A percentile compares a stretch with the other conserved stretches of the same genome.
Evolutionary conservation across 1,140 invertebrate genomes (phyloP).

Genomic region (Drosophila orosa): DNA sequence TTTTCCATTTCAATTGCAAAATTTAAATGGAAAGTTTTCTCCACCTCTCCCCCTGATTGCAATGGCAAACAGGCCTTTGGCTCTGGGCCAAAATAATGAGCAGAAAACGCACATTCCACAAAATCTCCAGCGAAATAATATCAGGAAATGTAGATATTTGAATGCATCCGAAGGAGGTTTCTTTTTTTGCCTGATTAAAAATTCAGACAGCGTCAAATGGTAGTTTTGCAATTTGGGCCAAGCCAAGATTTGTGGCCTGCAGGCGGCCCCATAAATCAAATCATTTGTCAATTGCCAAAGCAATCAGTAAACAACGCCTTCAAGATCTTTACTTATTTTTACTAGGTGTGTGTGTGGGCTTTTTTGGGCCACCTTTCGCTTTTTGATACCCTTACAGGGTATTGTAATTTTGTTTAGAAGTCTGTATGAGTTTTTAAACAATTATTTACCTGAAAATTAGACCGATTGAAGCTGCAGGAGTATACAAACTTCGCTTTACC

Average conservation of each 20-base stretch:
- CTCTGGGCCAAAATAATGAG: constrained; percentile 57
- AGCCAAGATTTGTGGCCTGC: constrained; percentile 63
- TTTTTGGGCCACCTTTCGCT: constrained; percentile 33
- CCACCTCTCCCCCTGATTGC: constrained; percentile 5
- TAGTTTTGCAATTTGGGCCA: constrained; percentile 71
- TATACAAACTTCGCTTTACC: neutral
- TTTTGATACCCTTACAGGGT: neutral
- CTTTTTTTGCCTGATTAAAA: constrained; percentile 55
- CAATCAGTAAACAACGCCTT: constrained; percentile 38
- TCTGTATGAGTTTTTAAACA: no score
- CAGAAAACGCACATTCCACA: constrained; percentile 11
- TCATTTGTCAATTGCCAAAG: constrained; percentile 39
- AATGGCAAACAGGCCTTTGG: constrained; percentile 50
- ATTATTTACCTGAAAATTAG: no score
- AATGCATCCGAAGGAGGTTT: constrained; percentile 22
- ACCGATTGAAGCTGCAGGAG: neutral
- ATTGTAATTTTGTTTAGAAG: neutral
- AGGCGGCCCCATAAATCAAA: constrained; percentile 51
- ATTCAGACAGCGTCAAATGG: constrained; percentile 61
- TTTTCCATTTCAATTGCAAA: constrained; percentile 61
- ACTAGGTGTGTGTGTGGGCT: constrained; percentile 32
- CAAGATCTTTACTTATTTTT: constrained; percentile 31
- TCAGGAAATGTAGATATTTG: constrained; percentile 53
- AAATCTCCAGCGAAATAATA: constrained; percentile 46
- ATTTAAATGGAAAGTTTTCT: constrained; percentile 60